A percentile compares a stretch with the other conserved stretches of the same genome.
phyloP scores from a whole-genome alignment of 2,797 vertebrate species.

The Denticeps clupeoides region DNA sequence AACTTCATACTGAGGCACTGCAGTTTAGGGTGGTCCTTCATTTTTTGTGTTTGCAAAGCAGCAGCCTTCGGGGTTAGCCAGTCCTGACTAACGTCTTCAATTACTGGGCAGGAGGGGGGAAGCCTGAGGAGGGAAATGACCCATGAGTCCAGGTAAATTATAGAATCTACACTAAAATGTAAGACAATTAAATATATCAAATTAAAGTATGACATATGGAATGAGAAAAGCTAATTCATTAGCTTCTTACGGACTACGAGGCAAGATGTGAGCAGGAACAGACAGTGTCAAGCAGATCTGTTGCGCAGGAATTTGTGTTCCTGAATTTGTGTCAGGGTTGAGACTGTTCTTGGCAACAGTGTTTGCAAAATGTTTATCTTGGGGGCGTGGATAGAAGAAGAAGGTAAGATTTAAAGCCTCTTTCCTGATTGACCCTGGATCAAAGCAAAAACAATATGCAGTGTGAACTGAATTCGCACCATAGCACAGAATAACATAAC shows the following conservation, averaged over 20 bases:
- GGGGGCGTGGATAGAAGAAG: slow-evolving; percentile 11
- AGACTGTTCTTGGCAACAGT: slow-evolving; percentile 1
- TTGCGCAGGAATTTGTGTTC: too few relatives aligned
- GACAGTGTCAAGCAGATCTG: slow-evolving; percentile 55
- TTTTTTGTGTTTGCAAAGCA: slow-evolving; percentile 22
- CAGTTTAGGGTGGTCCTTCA: slow-evolving; percentile 19
- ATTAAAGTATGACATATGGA: neutral
- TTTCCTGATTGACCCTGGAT: slow-evolving; percentile 35
- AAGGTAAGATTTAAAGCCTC: slow-evolving; percentile 33
- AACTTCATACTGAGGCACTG: slow-evolving; percentile 50
- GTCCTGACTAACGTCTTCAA: slow-evolving; percentile 20
- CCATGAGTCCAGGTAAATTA: too few relatives aligned
- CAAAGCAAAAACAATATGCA: slow-evolving; percentile 36
- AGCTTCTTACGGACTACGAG: slow-evolving; percentile 49
- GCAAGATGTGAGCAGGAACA: slow-evolving; percentile 44
- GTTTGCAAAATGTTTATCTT: neutral
- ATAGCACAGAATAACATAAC: slow-evolving; percentile 3
- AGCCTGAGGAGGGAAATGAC: too few relatives aligned
- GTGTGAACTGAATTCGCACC: slow-evolving; percentile 31
- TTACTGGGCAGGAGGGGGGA: slow-evolving; percentile 42
- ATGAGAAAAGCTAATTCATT: too few relatives aligned
- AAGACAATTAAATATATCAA: neutral
- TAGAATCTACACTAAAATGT: neutral
- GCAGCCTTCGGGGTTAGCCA: slow-evolving; percentile 26
- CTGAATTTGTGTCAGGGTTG: too few relatives aligned